phyloP scores from a whole-genome alignment of 1,140 invertebrate species.

The Gryon sp. region DNA sequence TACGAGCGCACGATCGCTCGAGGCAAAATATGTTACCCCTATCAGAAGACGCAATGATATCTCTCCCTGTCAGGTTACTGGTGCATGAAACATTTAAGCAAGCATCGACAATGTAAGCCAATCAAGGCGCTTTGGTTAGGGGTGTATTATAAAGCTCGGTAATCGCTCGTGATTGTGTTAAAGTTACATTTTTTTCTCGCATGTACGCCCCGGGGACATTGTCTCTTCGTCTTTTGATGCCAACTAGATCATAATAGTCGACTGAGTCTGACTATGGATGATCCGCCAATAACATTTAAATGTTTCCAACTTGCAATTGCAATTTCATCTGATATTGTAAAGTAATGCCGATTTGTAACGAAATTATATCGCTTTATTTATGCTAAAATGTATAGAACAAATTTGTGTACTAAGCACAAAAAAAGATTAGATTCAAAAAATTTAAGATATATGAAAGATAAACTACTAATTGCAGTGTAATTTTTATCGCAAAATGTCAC shows the following conservation, averaged over 20 bases:
- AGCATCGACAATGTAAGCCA: slow-evolving; percentile 80
- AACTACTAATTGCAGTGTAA: too few relatives aligned
- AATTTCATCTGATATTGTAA: too few relatives aligned
- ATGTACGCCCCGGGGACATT: slow-evolving; percentile 34
- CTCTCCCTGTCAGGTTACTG: slow-evolving; percentile 76
- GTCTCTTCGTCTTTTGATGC: slow-evolving; percentile 68
- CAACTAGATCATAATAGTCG: slow-evolving; percentile 62
- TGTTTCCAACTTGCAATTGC: slow-evolving; percentile 15
- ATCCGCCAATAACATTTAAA: slow-evolving; percentile 47
- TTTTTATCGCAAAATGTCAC: too few relatives aligned
- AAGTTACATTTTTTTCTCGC: slow-evolving; percentile 76
- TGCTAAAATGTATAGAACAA: too few relatives aligned
- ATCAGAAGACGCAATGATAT: slow-evolving; percentile 76
- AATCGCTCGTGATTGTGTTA: slow-evolving; percentile 79
- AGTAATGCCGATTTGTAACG: too few relatives aligned
- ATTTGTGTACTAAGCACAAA: too few relatives aligned
- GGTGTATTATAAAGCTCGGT: slow-evolving; percentile 70
- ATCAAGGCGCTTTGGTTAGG: slow-evolving; percentile 73
- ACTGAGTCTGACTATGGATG: slow-evolving; percentile 47
- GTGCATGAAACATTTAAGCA: slow-evolving; percentile 80
- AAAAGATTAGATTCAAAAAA: too few relatives aligned
- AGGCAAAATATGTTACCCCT: slow-evolving; percentile 76
- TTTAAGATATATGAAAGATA: too few relatives aligned
- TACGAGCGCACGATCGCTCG: slow-evolving; percentile 24
- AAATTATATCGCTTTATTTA: too few relatives aligned